A percentile compares a stretch with the other conserved stretches of the same genome.
phyloP scores from a whole-genome alignment of 1,140 invertebrate species.

The Trachymyrmex septentrionalis region DNA sequence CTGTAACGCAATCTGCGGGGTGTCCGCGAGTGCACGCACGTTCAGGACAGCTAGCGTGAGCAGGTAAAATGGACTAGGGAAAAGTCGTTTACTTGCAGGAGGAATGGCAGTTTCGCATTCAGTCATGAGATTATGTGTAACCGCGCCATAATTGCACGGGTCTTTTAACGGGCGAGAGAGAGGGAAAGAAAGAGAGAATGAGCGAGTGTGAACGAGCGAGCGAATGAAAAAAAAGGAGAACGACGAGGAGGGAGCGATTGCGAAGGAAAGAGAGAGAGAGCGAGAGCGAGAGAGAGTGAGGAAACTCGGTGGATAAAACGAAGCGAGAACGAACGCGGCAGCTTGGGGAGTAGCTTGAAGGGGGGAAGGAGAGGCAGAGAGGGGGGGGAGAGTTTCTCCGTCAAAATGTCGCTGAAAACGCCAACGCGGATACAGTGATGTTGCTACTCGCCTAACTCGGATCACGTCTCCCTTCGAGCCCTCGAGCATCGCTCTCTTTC shows the following conservation, averaged over 20 bases:
- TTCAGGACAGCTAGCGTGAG: neutral
- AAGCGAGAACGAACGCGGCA: too few species aligned
- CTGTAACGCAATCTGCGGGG: neutral
- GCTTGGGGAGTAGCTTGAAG: too few species aligned
- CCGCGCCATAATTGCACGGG: constrained; percentile 65
- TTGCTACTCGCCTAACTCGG: constrained; percentile 69
- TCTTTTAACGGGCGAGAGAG: constrained; percentile 35
- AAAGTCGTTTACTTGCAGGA: constrained; percentile 9
- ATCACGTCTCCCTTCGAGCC: constrained; percentile 62
- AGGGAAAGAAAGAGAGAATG: neutral
- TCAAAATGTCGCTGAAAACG: constrained; percentile 82
- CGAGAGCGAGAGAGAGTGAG: too few species aligned
- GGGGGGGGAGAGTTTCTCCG: constrained; percentile 67
- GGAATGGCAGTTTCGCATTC: constrained; percentile 65
- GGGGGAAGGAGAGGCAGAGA: neutral
- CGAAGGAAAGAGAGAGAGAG: too few species aligned
- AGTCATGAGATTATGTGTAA: constrained; percentile 53
- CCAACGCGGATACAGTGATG: constrained; percentile 80
- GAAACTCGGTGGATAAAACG: too few species aligned
- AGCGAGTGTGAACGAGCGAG: too few species aligned
- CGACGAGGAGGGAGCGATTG: too few species aligned
- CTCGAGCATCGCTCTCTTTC: constrained; percentile 27
- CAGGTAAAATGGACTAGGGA: constrained; percentile 50
- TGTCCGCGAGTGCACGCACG: neutral
- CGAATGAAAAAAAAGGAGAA: too few species aligned